Evolutionary conservation across 2,888 invertebrate species (phyloP).

Genomic region (Petrolisthes manimaculis): DNA sequence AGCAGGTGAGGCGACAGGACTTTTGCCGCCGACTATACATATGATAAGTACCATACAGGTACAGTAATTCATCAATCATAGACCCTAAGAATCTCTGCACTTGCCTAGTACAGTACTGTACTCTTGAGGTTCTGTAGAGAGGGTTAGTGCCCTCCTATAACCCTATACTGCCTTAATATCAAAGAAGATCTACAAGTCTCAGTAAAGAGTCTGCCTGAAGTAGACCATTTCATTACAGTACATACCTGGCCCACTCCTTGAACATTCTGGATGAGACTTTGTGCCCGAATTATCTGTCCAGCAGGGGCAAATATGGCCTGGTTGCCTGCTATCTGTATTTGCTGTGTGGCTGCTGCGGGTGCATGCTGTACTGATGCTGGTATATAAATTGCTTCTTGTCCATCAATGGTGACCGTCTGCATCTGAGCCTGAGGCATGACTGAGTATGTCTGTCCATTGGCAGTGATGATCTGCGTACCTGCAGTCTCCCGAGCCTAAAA

Average conservation of each 20-base stretch:
- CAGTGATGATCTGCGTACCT: slow-evolving; percentile 63
- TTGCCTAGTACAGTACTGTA: too few relatives aligned
- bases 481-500: slow-evolving; percentile 44
- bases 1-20: too few relatives aligned
- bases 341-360: slow-evolving; percentile 67
- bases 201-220: too few relatives aligned
- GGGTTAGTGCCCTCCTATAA: too few relatives aligned
- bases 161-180: too few relatives aligned
- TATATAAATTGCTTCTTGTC: slow-evolving; percentile 92
- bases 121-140: too few relatives aligned
- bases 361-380: slow-evolving; percentile 75
- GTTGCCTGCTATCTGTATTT: slow-evolving; percentile 71
- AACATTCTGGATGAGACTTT: slow-evolving; percentile 59
- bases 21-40: too few relatives aligned
- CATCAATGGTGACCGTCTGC: slow-evolving; percentile 92
- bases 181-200: too few relatives aligned
- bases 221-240: not conserved
- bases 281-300: slow-evolving; percentile 80
- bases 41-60: too few relatives aligned
- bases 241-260: slow-evolving; percentile 52
- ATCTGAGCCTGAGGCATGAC: slow-evolving; percentile 75
- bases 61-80: too few relatives aligned
- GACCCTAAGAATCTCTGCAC: too few relatives aligned
- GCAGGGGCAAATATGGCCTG: slow-evolving; percentile 74
- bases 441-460: slow-evolving; percentile 63